A percentile compares a stretch with the other conserved stretches of the same genome.
phyloP scores from a whole-genome alignment of 2,888 invertebrate species.

The Proisotoma minuta region DNA sequence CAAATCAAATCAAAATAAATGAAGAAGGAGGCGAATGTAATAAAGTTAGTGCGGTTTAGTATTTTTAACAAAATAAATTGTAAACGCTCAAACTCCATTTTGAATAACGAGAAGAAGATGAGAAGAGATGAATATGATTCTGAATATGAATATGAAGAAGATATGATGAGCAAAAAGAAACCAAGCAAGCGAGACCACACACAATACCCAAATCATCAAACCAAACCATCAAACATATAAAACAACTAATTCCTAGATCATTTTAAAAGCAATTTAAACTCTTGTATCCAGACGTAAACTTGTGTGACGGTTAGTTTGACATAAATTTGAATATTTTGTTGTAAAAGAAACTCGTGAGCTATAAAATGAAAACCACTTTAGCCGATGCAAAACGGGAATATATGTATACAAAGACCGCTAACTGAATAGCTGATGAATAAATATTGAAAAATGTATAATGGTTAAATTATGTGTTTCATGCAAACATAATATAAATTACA shows the following conservation, averaged over 20 bases:
- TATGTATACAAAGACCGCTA: too few relatives aligned
- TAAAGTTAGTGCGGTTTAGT: conserved; percentile 6
- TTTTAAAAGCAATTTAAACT: conserved; percentile 5
- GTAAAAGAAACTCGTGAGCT: not conserved
- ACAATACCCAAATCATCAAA: not conserved
- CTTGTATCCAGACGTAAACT: not conserved
- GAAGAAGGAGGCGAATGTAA: conserved; percentile 1
- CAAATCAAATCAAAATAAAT: conserved; percentile 7
- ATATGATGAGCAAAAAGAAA: not conserved
- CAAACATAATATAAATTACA: too few relatives aligned
- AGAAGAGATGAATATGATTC: too few relatives aligned
- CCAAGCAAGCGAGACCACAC: conserved; percentile 7
- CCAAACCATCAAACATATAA: too few relatives aligned
- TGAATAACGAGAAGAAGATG: conserved; percentile 1
- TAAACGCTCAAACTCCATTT: conserved; percentile 15
- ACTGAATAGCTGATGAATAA: too few relatives aligned
- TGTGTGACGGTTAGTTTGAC: not conserved
- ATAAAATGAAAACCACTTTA: not conserved
- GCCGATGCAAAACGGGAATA: not conserved
- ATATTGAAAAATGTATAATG: too few relatives aligned
- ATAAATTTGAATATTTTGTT: conserved; percentile 6
- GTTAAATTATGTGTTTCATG: too few relatives aligned
- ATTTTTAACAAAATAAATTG: conserved; percentile 17
- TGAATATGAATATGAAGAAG: too few relatives aligned
- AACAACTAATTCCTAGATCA: too few relatives aligned